These are phyloP conservation scores for Esperia sulphurella DNA, from an alignment of 2,888 invertebrate genomes.

Conservation along the genomic window DNA sequence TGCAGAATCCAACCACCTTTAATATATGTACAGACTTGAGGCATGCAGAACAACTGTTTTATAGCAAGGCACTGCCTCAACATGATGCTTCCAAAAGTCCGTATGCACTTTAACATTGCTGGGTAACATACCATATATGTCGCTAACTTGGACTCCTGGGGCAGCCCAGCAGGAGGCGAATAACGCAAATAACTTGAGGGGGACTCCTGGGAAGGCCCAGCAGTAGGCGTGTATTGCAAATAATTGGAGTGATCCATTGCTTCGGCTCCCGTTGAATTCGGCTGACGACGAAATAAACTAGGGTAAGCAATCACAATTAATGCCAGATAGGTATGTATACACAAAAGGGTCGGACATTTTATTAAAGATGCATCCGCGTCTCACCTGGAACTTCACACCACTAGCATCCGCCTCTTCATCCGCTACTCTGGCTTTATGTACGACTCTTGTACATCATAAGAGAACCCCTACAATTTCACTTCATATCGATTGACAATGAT, in stretches of 20 bases:
- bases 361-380: slow-evolving; percentile 14
- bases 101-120: neutral
- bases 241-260: slow-evolving; percentile 87
- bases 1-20: neutral
- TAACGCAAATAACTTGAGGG: no score
- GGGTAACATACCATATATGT: slow-evolving; percentile 85
- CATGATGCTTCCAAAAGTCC: neutral
- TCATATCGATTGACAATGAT: slow-evolving; percentile 22
- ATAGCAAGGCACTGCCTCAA: neutral
- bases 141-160: slow-evolving; percentile 90
- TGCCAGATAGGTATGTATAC: neutral
- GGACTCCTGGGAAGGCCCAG: slow-evolving; percentile 83
- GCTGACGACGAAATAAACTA: slow-evolving; percentile 17
- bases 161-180: slow-evolving; percentile 85
- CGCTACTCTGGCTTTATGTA: slow-evolving; percentile 9
- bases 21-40: neutral
- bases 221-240: slow-evolving; percentile 68
- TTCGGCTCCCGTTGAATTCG: slow-evolving; percentile 41
- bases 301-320: neutral
- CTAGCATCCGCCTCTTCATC: slow-evolving; percentile 30
- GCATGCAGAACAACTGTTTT: no score
- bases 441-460: slow-evolving; percentile 29
- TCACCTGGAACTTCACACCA: slow-evolving; percentile 23
- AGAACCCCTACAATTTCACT: slow-evolving; percentile 28
- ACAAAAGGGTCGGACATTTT: slow-evolving; percentile 23